phyloP scores from a whole-genome alignment of 2,797 vertebrate species.

The Miichthys miiuy region DNA sequence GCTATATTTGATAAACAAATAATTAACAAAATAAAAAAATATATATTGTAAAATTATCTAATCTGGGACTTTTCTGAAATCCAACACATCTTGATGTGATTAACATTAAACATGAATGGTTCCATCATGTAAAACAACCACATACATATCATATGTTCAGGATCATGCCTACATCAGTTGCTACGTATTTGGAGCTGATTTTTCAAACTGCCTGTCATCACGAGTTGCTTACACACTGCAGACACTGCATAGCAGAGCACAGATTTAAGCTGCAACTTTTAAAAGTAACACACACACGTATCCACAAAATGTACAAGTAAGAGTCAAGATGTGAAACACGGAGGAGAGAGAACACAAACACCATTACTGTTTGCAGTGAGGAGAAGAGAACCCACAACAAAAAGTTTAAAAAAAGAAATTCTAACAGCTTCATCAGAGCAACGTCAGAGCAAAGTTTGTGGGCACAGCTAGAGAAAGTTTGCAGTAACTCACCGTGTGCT shows the following conservation, averaged over 20 bases:
- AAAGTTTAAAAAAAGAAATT: not conserved
- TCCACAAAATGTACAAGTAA: not conserved
- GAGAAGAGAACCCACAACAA: not conserved
- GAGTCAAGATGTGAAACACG: not conserved
- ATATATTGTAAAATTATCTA: not conserved
- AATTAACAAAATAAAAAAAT: not conserved
- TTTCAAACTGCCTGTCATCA: slow-evolving; percentile 25
- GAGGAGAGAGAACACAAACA: not conserved
- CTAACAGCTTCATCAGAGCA: slow-evolving; percentile 12
- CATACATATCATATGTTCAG: not conserved
- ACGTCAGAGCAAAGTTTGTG: slow-evolving; percentile 4
- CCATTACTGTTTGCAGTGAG: not conserved
- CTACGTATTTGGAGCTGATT: not conserved
- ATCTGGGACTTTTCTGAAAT: not conserved
- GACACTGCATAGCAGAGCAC: not conserved
- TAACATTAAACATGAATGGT: not conserved
- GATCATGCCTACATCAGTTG: slow-evolving; percentile 11
- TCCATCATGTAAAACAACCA: slow-evolving; percentile 4
- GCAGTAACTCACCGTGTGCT: slow-evolving; percentile 76
- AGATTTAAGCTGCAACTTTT: slow-evolving; percentile 16
- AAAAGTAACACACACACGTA: not conserved
- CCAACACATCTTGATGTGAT: not conserved
- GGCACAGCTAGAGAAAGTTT: slow-evolving; percentile 44
- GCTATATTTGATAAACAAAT: not conserved
- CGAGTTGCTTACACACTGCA: slow-evolving; percentile 6